Base-by-base conservation (phyloP, 2,797 vertebrate species). In the Hippocampus kuda region DNA sequence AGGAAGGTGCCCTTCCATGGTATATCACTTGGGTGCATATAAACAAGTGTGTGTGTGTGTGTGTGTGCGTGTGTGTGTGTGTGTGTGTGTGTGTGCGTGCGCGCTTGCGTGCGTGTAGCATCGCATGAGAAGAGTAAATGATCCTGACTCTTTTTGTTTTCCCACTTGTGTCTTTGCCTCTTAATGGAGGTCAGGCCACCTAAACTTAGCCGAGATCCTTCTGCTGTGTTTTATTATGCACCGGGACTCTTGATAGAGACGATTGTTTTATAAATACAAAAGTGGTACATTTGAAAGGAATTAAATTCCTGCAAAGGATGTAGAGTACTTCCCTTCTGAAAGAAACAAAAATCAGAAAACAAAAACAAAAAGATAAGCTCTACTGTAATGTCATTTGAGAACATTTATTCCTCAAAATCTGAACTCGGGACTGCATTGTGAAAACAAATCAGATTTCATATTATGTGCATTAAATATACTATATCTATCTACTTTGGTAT, bases 191-290 rank as follows among this genome's bases (percentile, higher is more conserved):
- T 85, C 84, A 87, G 82, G 66, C 72, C 70, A 76, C 75, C 77
- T 79, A 83, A 86, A 86, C 83, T 86, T 88, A 88, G 85, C 79
- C 84, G 65, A 70, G 83, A 89, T 91, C 88, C 79, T 85, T 84
- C 88, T 86, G 81, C 82, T 85, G 80, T 78, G 70, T 86, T 91
- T 87, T 85, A 87, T 88, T 88, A 89, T 90, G 85, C 81, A 87
- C 69, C 79, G 72, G 82, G 76, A 82, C 72, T 72, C 82, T 27
- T 81, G 79, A 83, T 77, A 86, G 79, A 74, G 81, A 88, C 78
- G 69, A 79, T 72, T 74, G 78, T 70, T 87, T 85, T 90, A 90
- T 84, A 90, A 90, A 91, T 89, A 91, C 34, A 49, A 81, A 65
- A 49, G 70, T 20, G 18, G 27, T 69, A 77, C 76, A 79, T 79